Percentiles rank a stretch among this genome's conserved stretches.
These are phyloP conservation scores for Drosophila kohkoa DNA, from an alignment of 1,140 invertebrate species.

Conservation along the genomic window DNA sequence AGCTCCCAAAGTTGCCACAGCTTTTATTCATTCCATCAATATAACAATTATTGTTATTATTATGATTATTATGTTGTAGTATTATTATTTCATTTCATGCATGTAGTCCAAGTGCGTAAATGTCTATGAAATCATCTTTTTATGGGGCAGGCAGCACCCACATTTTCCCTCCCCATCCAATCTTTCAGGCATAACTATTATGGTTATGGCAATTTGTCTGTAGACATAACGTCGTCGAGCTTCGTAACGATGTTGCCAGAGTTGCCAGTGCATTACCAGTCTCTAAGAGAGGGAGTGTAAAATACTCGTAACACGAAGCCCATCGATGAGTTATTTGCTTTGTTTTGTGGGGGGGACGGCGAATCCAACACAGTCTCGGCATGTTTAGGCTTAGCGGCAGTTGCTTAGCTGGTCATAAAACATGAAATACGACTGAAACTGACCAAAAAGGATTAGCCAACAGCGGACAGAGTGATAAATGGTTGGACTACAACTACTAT, in stretches of 20 bases:
- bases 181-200: constrained; percentile 65
- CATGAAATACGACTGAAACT: constrained; percentile 77
- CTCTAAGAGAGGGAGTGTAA: constrained; percentile 50
- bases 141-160: constrained; percentile 52
- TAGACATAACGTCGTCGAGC: constrained; percentile 72
- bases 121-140: constrained; percentile 83
- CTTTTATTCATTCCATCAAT: constrained; percentile 67
- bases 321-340: constrained; percentile 78
- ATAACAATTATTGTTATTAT: constrained; percentile 81
- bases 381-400: constrained; percentile 74
- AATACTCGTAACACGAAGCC: constrained; percentile 73
- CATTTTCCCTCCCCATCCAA: not conserved
- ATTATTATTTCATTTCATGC: constrained; percentile 72
- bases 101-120: constrained; percentile 52
- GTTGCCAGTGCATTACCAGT: constrained; percentile 44
- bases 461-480: constrained; percentile 66
- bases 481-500: constrained; percentile 42
- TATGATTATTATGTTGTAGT: constrained; percentile 77
- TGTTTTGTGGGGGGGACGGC: not conserved
- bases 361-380: constrained; percentile 33
- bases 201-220: constrained; percentile 82
- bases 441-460: constrained; percentile 75
- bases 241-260: constrained; percentile 38
- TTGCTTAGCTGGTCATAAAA: constrained; percentile 81
- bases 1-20: constrained; percentile 30